Evolutionary conservation across 2,797 vertebrate species (phyloP).

Genomic region (Glossophaga mutica): DNA sequence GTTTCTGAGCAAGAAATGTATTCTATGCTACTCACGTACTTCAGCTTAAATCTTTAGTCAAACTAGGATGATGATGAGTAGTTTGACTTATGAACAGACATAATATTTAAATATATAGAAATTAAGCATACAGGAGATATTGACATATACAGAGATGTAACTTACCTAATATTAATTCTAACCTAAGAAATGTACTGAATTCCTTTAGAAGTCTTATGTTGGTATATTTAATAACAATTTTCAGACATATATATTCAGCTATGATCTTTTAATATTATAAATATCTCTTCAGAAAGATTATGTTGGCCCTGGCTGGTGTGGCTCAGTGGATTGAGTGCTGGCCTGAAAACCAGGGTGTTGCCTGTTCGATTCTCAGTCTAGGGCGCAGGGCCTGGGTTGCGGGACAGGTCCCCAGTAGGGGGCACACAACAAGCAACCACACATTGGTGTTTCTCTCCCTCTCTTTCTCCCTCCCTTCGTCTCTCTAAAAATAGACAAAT

Average conservation of each 20-base stretch:
- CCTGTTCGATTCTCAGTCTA: too few relatives aligned
- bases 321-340: too few relatives aligned
- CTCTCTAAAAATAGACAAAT: too few relatives aligned
- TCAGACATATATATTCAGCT: not conserved
- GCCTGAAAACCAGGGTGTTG: too few relatives aligned
- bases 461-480: too few relatives aligned
- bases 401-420: too few relatives aligned
- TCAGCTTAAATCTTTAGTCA: conserved; percentile 95
- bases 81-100: conserved; percentile 86
- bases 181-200: conserved; percentile 27
- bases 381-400: too few relatives aligned
- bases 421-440: too few relatives aligned
- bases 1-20: conserved; percentile 89
- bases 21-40: conserved; percentile 90
- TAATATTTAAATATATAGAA: conserved; percentile 85
- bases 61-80: conserved; percentile 90
- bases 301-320: not conserved
- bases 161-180: conserved; percentile 50
- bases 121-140: conserved; percentile 79
- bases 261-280: conserved; percentile 39
- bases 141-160: conserved; percentile 42
- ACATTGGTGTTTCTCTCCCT: too few relatives aligned
- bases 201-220: conserved; percentile 15
- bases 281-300: not conserved
- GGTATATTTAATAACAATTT: conserved; percentile 33